A percentile compares a stretch with the other conserved stretches of the same genome.
phyloP scores from a whole-genome alignment of 1,140 invertebrate genomes.

The Helicorthomorpha holstii region DNA sequence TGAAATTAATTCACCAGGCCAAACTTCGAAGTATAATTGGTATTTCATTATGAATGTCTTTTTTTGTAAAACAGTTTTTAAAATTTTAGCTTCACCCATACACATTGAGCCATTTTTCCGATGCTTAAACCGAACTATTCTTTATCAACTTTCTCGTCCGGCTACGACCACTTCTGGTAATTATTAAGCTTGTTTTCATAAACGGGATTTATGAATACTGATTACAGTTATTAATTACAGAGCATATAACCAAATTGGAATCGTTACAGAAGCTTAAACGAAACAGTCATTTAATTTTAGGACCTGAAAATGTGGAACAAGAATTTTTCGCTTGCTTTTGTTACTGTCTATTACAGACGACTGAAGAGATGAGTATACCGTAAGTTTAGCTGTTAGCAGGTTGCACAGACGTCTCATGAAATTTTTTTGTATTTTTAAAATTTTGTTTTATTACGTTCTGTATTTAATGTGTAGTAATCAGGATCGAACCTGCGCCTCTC shows the following conservation, averaged over 20 bases:
- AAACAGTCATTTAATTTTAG: conserved; percentile 62
- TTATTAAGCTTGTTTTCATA: conserved; percentile 29
- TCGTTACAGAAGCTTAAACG: conserved; percentile 82
- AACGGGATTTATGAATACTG: background rate
- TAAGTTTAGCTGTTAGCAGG: conserved; percentile 15
- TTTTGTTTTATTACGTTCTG: too few species aligned
- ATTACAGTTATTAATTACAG: conserved; percentile 18
- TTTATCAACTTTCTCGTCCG: conserved; percentile 80
- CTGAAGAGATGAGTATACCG: conserved; percentile 71
- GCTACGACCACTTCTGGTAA: conserved; percentile 45
- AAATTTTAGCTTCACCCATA: conserved; percentile 23
- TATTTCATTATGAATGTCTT: conserved; percentile 29
- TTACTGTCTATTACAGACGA: conserved; percentile 86
- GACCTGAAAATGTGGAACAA: conserved; percentile 80
- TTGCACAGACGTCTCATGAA: too few species aligned
- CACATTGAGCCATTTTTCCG: conserved; percentile 66
- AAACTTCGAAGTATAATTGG: conserved; percentile 40
- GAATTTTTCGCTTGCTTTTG: conserved; percentile 92
- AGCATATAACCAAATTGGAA: conserved; percentile 82
- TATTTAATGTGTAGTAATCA: too few species aligned
- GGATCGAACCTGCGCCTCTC: too few species aligned
- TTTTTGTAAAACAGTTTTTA: conserved; percentile 28
- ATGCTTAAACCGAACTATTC: conserved; percentile 80
- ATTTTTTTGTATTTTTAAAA: too few species aligned
- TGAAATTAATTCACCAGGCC: conserved; percentile 75